phyloP scores from a whole-genome alignment of 2,797 vertebrate species.

The Balearica regulorum region DNA sequence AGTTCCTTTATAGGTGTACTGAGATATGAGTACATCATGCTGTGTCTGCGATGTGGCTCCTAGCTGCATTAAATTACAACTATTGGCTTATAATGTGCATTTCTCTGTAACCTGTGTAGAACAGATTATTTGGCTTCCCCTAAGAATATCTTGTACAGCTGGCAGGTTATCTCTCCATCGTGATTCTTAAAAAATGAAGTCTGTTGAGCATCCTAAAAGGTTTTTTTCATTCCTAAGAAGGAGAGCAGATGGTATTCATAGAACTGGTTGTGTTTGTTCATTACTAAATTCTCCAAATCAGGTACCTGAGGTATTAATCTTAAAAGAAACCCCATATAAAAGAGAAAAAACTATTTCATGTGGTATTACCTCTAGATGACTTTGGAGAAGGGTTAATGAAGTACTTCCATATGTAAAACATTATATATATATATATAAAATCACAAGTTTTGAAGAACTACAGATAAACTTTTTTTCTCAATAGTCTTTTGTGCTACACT shows the following conservation, averaged over 20 bases:
- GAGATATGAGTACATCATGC: neutral
- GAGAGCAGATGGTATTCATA: neutral
- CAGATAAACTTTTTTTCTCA: neutral
- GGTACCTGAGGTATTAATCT: neutral
- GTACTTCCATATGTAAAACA: neutral
- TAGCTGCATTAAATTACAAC: neutral
- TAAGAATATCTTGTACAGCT: conserved; percentile 5
- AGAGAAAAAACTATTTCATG: neutral
- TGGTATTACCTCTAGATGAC: neutral
- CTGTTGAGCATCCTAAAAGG: neutral
- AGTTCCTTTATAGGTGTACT: neutral
- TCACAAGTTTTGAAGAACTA: neutral
- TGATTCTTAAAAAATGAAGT: conserved; percentile 1
- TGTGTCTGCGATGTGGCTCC: neutral
- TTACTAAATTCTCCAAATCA: neutral
- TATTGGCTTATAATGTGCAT: neutral
- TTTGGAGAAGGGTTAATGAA: conserved; percentile 17
- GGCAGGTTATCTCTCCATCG: neutral
- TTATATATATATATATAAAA: neutral
- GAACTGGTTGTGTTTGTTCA: neutral
- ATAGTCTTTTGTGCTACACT: neutral
- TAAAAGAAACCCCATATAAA: neutral
- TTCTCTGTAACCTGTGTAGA: neutral
- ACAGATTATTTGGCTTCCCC: neutral
- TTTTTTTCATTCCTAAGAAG: neutral